These are phyloP conservation scores for Lepus townsendii DNA, from an alignment of 2,797 vertebrate species.

Conservation along the genomic window DNA sequence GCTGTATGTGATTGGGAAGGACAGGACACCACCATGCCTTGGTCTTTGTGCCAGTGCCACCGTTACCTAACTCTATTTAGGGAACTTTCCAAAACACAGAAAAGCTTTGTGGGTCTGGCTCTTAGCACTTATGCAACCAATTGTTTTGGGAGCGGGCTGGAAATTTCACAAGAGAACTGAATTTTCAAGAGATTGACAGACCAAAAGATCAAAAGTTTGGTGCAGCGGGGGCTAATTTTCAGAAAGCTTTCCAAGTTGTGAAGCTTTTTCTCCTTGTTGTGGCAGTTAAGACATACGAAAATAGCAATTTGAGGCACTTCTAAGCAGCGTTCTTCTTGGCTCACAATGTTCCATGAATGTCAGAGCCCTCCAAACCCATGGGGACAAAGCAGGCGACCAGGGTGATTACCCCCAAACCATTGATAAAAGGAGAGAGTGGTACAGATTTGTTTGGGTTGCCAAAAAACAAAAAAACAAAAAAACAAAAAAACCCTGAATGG, in stretches of 20 bases:
- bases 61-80: constrained; percentile 48
- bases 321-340: constrained; percentile 64
- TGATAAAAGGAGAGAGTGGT: background rate
- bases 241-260: constrained; percentile 69
- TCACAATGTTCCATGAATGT: background rate
- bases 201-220: constrained; percentile 75
- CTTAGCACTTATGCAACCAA: constrained; percentile 48
- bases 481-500: background rate
- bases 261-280: constrained; percentile 64
- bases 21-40: rapidly evolving
- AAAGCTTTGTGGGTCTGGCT: constrained; percentile 33
- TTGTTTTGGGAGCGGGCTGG: constrained; percentile 66
- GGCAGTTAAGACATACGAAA: constrained; percentile 64
- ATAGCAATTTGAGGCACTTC: constrained; percentile 43
- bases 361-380: constrained; percentile 17
- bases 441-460: background rate
- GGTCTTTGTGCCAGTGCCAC: background rate
- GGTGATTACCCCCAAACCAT: background rate
- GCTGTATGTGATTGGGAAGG: background rate
- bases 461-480: background rate
- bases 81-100: constrained; percentile 67
- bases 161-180: constrained; percentile 67
- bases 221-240: constrained; percentile 67
- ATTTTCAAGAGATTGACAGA: constrained; percentile 68
- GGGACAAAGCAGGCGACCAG: background rate